phyloP scores from a whole-genome alignment of 1,140 invertebrate genomes.

The Pogonognathellus flavescens region DNA sequence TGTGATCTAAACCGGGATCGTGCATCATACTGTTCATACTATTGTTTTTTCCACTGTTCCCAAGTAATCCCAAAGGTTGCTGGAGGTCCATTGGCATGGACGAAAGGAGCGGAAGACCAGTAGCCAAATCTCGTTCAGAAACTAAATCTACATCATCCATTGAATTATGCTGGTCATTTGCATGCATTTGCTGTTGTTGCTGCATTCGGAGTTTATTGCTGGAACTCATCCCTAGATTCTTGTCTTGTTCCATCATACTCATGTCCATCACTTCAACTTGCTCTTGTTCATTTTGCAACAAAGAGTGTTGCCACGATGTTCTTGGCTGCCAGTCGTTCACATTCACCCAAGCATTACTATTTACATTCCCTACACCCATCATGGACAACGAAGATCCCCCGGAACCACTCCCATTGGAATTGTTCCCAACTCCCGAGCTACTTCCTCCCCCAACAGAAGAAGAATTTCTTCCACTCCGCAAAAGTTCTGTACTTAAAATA shows the following conservation, averaged over 20 bases:
- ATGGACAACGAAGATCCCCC: background rate
- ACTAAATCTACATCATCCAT: conserved; percentile 64
- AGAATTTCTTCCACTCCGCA: conserved; percentile 10
- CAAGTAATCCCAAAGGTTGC: conserved; percentile 52
- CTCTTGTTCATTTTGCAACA: conserved; percentile 41
- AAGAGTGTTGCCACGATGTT: conserved; percentile 24
- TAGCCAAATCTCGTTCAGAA: conserved; percentile 55
- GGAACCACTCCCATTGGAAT: background rate
- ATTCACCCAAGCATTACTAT: conserved; percentile 49
- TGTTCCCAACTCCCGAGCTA: background rate
- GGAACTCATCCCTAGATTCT: conserved; percentile 10
- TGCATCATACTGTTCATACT: conserved; percentile 41
- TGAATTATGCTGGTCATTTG: conserved; percentile 50
- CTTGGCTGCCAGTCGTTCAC: conserved; percentile 54
- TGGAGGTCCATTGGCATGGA: conserved; percentile 65
- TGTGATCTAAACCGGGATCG: background rate
- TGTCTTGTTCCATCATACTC: conserved; percentile 62
- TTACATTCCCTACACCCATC: conserved; percentile 11
- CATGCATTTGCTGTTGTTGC: conserved; percentile 51
- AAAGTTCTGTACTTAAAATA: conserved; percentile 13
- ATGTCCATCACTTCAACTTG: conserved; percentile 65
- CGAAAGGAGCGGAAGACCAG: conserved; percentile 53
- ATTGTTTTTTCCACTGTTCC: background rate
- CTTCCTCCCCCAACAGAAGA: background rate
- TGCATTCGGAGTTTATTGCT: conserved; percentile 4